Evolutionary conservation across 2,888 invertebrate genomes (phyloP), one percentile per base, ranked within the genome.

Genomic region (Melipona bicolor): DNA sequence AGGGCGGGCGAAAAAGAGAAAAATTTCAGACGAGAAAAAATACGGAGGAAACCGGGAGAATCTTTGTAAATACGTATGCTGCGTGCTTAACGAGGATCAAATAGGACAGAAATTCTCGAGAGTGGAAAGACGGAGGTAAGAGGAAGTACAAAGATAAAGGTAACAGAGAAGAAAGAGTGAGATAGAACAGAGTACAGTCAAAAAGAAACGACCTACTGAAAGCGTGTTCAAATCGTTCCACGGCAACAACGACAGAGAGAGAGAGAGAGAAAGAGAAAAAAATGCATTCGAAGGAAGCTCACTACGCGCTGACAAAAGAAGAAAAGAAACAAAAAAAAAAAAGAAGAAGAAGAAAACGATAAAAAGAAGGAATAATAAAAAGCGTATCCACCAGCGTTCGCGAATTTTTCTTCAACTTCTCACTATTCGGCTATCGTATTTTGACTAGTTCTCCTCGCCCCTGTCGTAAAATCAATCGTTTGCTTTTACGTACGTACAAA

Each of bases 261-360:
- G 0, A 77, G 59, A 43, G 54, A 59, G 24, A 64, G 49, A 67
- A 9, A 43, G 43, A 43, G 43, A 36, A 1, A 86, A 32, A 87
- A 91, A 91, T 91, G 89, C 91, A 91, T 91, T 90, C 85, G 88
- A 27, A 85, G 76, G 86, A 89, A 90, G 89, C 88, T 87, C 86
- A 88, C 85, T 89, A 87, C 78, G 81, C 85, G 78, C 78, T 79
- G 78, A 80, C 68, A 64, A 73, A 75, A 79, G 21, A 50, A 24
- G 11, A 62, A 69, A 13, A 43, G 19, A 50, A 11, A 52, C 1
- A 11, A 6, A 61, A 21, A 9, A 43, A 59, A 62, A 64, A 50
- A 64, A 5, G 17, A 52, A 24, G 50, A 21, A 27, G 27, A 27
- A 27, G 27, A 27, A 27, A 27, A 27, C 27, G 27, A 27, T 27